Conservation (phyloP, 1,140 invertebrate species). For the Drosophila dunni region DNA sequence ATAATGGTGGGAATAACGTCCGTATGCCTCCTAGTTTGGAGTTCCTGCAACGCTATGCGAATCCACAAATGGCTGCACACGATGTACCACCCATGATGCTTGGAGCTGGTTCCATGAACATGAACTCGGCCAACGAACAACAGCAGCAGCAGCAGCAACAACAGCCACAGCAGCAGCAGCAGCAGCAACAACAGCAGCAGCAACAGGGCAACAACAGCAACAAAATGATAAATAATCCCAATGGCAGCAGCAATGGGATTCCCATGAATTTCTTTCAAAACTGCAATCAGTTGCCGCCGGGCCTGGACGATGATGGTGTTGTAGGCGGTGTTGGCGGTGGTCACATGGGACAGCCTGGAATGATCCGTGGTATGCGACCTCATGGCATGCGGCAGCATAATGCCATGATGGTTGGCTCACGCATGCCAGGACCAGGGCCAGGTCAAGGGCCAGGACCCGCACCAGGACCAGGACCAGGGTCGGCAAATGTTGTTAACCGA, state of each 20-base stretch:
- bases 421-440: conserved; percentile 51
- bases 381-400: conserved; percentile 64
- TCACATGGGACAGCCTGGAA: conserved; percentile 68
- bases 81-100: conserved; percentile 57
- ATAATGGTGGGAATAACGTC: conserved; percentile 65
- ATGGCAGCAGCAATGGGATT: conserved; percentile 34
- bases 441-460: neutral
- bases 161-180: conserved; percentile 42
- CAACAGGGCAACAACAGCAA: conserved; percentile 40
- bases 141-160: conserved; percentile 24
- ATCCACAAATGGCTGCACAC: conserved; percentile 85
- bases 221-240: conserved; percentile 59
- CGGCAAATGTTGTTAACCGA: conserved; percentile 31
- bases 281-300: conserved; percentile 84
- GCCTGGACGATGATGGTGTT: conserved; percentile 59
- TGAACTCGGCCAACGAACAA: conserved; percentile 26
- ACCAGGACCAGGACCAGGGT: no score
- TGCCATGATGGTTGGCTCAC: conserved; percentile 39
- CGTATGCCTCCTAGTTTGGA: conserved; percentile 95
- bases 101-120: conserved; percentile 64
- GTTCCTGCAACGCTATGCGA: conserved; percentile 95
- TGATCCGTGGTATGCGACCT: conserved; percentile 70
- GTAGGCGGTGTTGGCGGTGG: conserved; percentile 84
- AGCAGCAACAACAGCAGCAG: conserved; percentile 32
- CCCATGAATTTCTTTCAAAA: conserved; percentile 84